A percentile compares a stretch with the other conserved stretches of the same genome.
phyloP scores from a whole-genome alignment of 2,888 invertebrate species.

The Trichogramma dendrolimi region DNA sequence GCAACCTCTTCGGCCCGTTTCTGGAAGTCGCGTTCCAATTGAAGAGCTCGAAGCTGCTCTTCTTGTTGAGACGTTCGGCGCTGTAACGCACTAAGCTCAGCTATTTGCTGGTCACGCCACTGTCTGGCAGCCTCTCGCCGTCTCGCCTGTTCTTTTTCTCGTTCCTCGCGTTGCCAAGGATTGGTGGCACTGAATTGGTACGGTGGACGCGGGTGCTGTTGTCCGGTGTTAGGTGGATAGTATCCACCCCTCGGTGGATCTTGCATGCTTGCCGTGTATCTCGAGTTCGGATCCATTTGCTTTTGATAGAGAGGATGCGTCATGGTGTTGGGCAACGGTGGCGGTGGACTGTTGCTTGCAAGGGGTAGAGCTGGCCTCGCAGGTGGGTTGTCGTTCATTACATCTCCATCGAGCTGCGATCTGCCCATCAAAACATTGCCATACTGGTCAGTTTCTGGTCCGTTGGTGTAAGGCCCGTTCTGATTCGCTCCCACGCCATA shows the following conservation, averaged over 20 bases:
- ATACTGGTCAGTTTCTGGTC: slow-evolving; percentile 17
- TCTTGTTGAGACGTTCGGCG: slow-evolving; percentile 75
- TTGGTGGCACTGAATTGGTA: slow-evolving; percentile 59
- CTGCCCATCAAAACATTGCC: slow-evolving; percentile 26
- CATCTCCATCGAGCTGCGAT: slow-evolving; percentile 30
- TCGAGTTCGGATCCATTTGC: slow-evolving; percentile 41
- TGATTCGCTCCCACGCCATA: slow-evolving; percentile 29
- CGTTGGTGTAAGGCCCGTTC: slow-evolving; percentile 36
- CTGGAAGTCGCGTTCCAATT: slow-evolving; percentile 92
- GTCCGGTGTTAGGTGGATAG: slow-evolving; percentile 54
- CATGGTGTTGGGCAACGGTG: slow-evolving; percentile 67
- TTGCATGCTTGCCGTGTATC: slow-evolving; percentile 68
- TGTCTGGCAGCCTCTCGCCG: slow-evolving; percentile 71
- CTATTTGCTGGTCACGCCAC: slow-evolving; percentile 83
- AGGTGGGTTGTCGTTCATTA: slow-evolving; percentile 38
- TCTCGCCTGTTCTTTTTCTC: slow-evolving; percentile 74
- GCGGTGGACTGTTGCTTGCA: slow-evolving; percentile 54
- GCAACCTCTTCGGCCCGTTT: slow-evolving; percentile 77
- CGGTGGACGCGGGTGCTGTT: slow-evolving; percentile 49
- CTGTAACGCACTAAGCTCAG: slow-evolving; percentile 68
- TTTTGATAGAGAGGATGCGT: slow-evolving; percentile 65
- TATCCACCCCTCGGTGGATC: slow-evolving; percentile 73
- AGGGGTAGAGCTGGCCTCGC: slow-evolving; percentile 51
- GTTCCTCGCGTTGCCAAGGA: slow-evolving; percentile 92
- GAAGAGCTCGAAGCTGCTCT: slow-evolving; percentile 81